Evolutionary conservation across 2,113 vertebrate species (phyloP).

Genomic region (Chlamydotis undulata): DNA sequence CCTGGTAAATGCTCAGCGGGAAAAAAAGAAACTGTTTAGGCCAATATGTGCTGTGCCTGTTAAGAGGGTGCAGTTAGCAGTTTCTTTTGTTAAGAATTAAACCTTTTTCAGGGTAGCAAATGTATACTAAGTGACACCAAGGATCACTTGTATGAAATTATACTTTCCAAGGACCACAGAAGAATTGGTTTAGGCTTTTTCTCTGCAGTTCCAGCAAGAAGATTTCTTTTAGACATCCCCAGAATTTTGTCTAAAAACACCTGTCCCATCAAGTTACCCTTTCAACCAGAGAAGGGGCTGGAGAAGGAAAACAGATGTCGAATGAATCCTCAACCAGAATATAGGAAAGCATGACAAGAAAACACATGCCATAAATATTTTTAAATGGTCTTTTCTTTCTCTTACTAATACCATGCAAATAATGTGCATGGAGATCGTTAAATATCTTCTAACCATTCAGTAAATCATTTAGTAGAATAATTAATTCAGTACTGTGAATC

Average conservation of each 20-base stretch:
- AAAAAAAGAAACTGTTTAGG: neutral
- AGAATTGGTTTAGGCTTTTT: neutral
- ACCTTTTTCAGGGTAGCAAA: neutral
- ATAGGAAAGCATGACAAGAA: neutral
- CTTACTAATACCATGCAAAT: neutral
- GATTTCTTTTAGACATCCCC: neutral
- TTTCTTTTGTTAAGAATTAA: neutral
- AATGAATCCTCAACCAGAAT: neutral
- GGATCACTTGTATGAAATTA: neutral
- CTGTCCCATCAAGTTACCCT: neutral
- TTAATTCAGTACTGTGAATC: neutral
- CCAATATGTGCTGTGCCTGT: neutral
- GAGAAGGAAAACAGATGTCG: conserved; percentile 10
- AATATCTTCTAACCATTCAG: conserved; percentile 22
- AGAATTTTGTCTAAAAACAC: conserved; percentile 18
- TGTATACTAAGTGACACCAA: neutral
- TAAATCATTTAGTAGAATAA: neutral
- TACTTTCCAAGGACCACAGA: neutral
- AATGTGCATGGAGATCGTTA: neutral
- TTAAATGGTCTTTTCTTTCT: neutral
- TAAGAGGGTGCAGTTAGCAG: neutral
- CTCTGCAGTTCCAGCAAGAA: neutral
- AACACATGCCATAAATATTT: neutral
- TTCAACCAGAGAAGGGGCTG: neutral
- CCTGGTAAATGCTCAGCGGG: neutral